Evolutionary conservation across 2,113 vertebrate genomes (phyloP), one percentile per base, ranked within the genome.

Genomic region (Gopherus flavomarginatus): DNA sequence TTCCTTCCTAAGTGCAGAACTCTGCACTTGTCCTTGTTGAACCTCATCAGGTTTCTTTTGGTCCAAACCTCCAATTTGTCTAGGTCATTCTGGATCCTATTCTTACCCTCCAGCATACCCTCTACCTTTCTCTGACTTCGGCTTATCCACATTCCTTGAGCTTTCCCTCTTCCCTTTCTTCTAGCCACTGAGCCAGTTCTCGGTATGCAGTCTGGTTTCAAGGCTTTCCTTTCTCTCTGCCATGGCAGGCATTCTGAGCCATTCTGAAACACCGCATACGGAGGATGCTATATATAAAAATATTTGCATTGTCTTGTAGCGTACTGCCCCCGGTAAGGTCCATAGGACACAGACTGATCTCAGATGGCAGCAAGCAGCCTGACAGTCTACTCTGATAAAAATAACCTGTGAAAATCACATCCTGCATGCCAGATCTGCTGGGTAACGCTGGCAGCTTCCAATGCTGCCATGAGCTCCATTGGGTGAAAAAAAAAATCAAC

Each of bases 261-360:
- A 2, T 11, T 21, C 50, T 26, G 11, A 56, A 75, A 1, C 2
- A 1, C 4, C 0, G 0, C 81, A 81, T 3, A 19, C 1, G 27
- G 83, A 94, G 38, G 89, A 81, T 77, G 62, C 79, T 91, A 88
- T 89, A 90, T 83, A 94, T 93, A 94, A 94, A 62, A 90, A 86
- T 90, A 92, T 90, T 88, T 54, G 88, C 83, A 54, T 54, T 83
- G 90, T 53, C 85, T 88, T 59, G 85, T 62, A 16, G 83, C 1
- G 31, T 0, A 5, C 52, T 86, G 78, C 88, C 85, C 90, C 92
- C 35, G 11, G 78, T 0, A 4, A 88, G 93, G 90, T 88, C 29
- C 1, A 49, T 0, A 26, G 82, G 53, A 59, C 90, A 49, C 35
- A 86, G 86, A 50, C 83, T 29, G 72, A 86, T 80, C 88, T 91